Evolutionary conservation across 2,888 invertebrate species (phyloP).

Genomic region (Chironomus tentans): DNA sequence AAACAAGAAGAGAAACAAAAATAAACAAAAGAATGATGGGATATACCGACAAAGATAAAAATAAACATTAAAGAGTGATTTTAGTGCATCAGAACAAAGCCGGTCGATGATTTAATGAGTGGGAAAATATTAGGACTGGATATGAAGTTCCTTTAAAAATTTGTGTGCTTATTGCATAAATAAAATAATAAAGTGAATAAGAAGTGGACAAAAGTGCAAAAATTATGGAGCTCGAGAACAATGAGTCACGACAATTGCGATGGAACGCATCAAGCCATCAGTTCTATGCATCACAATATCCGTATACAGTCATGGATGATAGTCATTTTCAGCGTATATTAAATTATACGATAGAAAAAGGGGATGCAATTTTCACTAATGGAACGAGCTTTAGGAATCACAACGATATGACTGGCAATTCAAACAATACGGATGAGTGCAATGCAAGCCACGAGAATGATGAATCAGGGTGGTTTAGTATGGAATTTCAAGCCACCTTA

Average conservation of each 20-base stretch:
- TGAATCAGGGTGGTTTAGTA: slow-evolving; percentile 10
- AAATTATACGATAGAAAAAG: background rate
- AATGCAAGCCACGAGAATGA: background rate
- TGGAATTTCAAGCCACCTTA: slow-evolving; percentile 51
- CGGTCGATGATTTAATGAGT: too few species aligned
- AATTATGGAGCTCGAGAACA: background rate
- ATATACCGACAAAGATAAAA: too few species aligned
- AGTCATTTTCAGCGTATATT: background rate
- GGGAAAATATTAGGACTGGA: too few species aligned
- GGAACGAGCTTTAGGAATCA: background rate
- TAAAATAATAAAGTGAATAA: background rate
- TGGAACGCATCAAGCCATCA: slow-evolving; percentile 8
- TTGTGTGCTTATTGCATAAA: too few species aligned
- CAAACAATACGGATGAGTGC: background rate
- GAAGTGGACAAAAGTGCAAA: background rate
- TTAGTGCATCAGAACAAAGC: too few species aligned
- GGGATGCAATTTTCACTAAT: background rate
- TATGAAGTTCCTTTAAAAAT: too few species aligned
- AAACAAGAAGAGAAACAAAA: too few species aligned
- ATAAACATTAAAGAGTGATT: too few species aligned
- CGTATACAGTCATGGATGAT: background rate
- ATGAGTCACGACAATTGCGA: background rate
- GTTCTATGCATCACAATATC: background rate
- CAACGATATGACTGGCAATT: background rate
- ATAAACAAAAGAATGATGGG: too few species aligned